Evolutionary conservation across 2,797 vertebrate genomes (phyloP).

Genomic region (Neoniphon sammara): DNA sequence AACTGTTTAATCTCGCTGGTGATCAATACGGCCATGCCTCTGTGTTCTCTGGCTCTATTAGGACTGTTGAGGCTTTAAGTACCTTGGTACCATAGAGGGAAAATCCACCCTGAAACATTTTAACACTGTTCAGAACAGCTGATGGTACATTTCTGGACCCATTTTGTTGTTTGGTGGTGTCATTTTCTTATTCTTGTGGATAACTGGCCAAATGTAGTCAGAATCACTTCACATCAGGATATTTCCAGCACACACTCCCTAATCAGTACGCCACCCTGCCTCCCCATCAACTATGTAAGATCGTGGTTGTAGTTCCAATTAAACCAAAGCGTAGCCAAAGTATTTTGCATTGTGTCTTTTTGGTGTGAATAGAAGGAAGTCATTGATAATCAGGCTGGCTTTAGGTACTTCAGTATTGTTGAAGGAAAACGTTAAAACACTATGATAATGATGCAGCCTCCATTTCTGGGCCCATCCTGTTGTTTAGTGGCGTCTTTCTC

Average conservation of each 20-base stretch:
- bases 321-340: not conserved
- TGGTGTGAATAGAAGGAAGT: conserved; percentile 11
- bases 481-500: too few species aligned
- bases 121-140: too few species aligned
- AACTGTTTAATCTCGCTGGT: conserved; percentile 45
- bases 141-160: not conserved
- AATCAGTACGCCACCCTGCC: not conserved
- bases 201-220: not conserved
- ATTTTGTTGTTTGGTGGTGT: not conserved
- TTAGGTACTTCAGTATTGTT: too few species aligned
- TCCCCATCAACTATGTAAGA: not conserved
- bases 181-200: not conserved
- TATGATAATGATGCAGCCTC: too few species aligned
- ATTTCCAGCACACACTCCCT: not conserved
- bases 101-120: conserved; percentile 25
- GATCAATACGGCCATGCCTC: conserved; percentile 52
- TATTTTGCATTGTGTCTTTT: conserved; percentile 8
- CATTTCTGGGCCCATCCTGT: too few species aligned
- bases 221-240: not conserved
- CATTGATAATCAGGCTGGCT: conserved; percentile 44
- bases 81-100: conserved; percentile 1
- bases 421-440: too few species aligned
- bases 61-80: conserved; percentile 48
- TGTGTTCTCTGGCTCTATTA: conserved; percentile 36
- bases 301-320: not conserved